Percentiles rank a stretch among this genome's conserved stretches.
These are phyloP conservation scores for Lates japonicus DNA, from an alignment of 2,797 vertebrate genomes.

Conservation along the genomic window DNA sequence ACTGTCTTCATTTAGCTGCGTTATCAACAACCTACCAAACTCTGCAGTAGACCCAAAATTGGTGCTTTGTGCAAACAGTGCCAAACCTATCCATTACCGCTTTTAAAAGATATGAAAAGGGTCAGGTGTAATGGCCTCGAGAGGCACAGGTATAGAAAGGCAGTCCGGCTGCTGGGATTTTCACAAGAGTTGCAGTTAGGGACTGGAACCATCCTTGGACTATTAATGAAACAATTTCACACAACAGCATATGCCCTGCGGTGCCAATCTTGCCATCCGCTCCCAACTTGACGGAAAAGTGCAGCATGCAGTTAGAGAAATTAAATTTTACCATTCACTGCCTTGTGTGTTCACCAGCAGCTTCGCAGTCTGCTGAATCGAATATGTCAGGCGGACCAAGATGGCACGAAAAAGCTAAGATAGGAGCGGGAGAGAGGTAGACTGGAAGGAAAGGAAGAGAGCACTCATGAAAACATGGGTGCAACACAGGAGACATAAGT, in stretches of 20 bases:
- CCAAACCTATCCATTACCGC: constrained; percentile 25
- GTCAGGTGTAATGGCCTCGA: constrained; percentile 5
- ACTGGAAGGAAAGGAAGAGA: neutral
- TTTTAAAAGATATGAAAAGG: constrained; percentile 24
- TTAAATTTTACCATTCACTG: constrained; percentile 41
- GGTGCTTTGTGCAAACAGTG: constrained; percentile 13
- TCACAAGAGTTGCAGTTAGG: constrained; percentile 32
- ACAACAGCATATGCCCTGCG: constrained; percentile 77
- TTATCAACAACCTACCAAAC: too few relatives aligned
- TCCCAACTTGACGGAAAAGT: constrained; percentile 38
- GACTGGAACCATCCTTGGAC: constrained; percentile 51
- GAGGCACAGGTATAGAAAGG: constrained; percentile 11
- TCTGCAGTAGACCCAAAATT: too few relatives aligned
- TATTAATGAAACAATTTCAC: constrained; percentile 82
- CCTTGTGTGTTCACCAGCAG: constrained; percentile 14
- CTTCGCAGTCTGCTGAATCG: neutral
- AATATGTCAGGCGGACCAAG: constrained; percentile 2
- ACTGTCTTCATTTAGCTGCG: too few relatives aligned
- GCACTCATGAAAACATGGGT: neutral
- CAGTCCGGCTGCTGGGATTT: constrained; percentile 22
- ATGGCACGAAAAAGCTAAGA: neutral
- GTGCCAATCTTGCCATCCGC: constrained; percentile 70
- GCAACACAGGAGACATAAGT: constrained; percentile 1
- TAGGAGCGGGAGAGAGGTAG: too few relatives aligned
- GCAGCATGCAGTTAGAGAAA: constrained; percentile 55